These are phyloP conservation scores for Etheostoma perlongum DNA, from an alignment of 2,797 vertebrate genomes.

Conservation along the genomic window DNA sequence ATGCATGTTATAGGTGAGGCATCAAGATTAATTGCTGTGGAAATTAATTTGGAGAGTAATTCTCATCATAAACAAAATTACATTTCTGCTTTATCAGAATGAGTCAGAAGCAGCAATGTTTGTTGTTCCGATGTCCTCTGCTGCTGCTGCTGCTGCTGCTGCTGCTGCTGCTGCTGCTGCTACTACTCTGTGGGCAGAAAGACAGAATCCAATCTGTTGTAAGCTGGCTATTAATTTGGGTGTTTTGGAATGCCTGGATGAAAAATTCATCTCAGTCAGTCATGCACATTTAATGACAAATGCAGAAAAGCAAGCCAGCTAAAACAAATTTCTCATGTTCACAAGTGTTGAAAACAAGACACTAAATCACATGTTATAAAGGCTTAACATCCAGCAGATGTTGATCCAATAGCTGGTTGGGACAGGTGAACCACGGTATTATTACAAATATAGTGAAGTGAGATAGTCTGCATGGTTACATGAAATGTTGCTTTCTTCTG, in stretches of 20 bases:
- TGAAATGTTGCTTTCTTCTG: no score
- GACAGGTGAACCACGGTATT: background rate
- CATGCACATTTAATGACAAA: slow-evolving; percentile 57
- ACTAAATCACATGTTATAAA: background rate
- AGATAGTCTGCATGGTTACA: background rate
- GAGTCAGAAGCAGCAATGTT: slow-evolving; percentile 66
- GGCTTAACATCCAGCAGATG: background rate
- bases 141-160: slow-evolving; percentile 11
- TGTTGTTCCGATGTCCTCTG: slow-evolving; percentile 55
- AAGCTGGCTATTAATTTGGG: slow-evolving; percentile 68
- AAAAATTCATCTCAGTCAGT: slow-evolving; percentile 53
- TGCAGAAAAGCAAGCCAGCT: slow-evolving; percentile 39
- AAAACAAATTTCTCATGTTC: slow-evolving; percentile 10
- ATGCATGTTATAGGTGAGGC: slow-evolving; percentile 70
- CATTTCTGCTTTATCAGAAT: slow-evolving; percentile 76
- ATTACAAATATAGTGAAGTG: background rate
- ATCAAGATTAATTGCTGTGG: slow-evolving; percentile 79
- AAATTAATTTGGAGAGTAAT: slow-evolving; percentile 83
- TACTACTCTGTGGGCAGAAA: slow-evolving; percentile 33
- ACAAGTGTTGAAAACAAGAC: slow-evolving; percentile 20
- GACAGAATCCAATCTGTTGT: slow-evolving; percentile 64
- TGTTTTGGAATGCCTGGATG: slow-evolving; percentile 63
- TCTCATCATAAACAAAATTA: slow-evolving; percentile 81
- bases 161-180: slow-evolving; percentile 24
- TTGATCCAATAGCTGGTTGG: background rate